Evolutionary conservation across 1,140 invertebrate genomes (phyloP).

Genomic region (Magallana gigas): DNA sequence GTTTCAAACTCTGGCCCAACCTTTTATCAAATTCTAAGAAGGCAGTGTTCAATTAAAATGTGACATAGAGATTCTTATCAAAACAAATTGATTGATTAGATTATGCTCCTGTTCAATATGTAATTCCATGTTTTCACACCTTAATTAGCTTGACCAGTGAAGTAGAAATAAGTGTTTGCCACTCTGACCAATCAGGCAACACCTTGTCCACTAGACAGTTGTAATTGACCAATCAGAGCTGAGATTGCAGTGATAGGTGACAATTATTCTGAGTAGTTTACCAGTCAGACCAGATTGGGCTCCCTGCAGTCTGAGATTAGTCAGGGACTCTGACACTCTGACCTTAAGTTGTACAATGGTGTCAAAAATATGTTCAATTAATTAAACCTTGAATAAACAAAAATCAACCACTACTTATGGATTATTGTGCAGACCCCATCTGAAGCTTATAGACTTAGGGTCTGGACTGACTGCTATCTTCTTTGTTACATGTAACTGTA

Average conservation of each 20-base stretch:
- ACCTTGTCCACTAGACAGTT: neutral
- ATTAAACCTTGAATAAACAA: too few relatives aligned
- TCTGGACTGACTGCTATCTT: too few relatives aligned
- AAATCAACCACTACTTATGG: too few relatives aligned
- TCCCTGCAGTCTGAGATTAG: conserved; percentile 21
- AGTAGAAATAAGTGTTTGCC: neutral
- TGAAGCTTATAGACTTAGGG: too few relatives aligned
- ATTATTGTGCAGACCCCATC: too few relatives aligned
- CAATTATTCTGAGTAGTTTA: conserved; percentile 4
- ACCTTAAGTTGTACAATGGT: neutral
- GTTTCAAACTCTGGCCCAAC: neutral
- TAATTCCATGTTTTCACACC: conserved; percentile 20
- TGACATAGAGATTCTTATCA: conserved; percentile 1
- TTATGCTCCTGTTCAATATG: conserved; percentile 11
- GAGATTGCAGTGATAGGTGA: neutral
- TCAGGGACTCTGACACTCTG: neutral
- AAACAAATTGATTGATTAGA: neutral
- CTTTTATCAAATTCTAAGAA: neutral
- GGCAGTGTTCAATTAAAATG: neutral
- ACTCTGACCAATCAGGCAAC: conserved; percentile 34
- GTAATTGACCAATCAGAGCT: conserved; percentile 37
- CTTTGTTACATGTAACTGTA: too few relatives aligned
- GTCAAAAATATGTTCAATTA: conserved; percentile 4
- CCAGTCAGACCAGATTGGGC: neutral
- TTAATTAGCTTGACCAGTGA: conserved; percentile 14